Conservation (phyloP, 2,797 vertebrate genomes). For the Tiaroga cobitis region DNA sequence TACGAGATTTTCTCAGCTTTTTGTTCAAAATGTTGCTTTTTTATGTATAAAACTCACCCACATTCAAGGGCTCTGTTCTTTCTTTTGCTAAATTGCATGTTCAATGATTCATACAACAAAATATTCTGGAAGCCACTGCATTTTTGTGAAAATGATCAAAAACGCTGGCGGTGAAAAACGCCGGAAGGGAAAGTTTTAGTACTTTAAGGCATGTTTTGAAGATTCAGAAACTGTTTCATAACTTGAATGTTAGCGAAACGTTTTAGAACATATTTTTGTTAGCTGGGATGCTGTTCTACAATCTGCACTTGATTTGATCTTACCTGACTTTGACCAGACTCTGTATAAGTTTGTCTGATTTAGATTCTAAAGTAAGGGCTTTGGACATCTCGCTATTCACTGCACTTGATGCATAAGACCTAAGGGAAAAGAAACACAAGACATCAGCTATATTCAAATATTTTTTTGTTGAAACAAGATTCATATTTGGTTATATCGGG, state of each 20-base stretch:
- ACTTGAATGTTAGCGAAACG: background rate
- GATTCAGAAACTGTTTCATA: background rate
- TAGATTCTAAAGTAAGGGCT: slow-evolving; percentile 58
- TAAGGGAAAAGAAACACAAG: slow-evolving; percentile 45
- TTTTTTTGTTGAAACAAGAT: background rate
- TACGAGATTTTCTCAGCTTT: too few species aligned
- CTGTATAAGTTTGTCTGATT: slow-evolving; percentile 61
- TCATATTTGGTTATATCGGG: background rate
- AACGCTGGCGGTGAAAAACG: too few species aligned
- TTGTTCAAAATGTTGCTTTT: too few species aligned
- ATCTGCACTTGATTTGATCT: background rate
- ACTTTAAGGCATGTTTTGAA: too few species aligned
- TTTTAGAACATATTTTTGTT: background rate
- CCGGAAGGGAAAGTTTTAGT: too few species aligned
- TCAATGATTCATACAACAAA: too few species aligned
- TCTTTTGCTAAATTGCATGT: too few species aligned
- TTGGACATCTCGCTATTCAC: slow-evolving; percentile 35
- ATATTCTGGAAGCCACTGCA: too few species aligned
- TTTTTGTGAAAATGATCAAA: too few species aligned
- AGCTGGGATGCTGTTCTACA: background rate
- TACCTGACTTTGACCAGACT: slow-evolving; percentile 70
- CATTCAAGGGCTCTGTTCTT: too few species aligned
- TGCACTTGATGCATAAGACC: slow-evolving; percentile 53
- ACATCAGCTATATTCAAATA: background rate
- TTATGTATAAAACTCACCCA: too few species aligned